A percentile compares a stretch with the other conserved stretches of the same genome.
phyloP scores from a whole-genome alignment of 53 echinoderm and acorn worm genomes.

The Patiria pectinifera region DNA sequence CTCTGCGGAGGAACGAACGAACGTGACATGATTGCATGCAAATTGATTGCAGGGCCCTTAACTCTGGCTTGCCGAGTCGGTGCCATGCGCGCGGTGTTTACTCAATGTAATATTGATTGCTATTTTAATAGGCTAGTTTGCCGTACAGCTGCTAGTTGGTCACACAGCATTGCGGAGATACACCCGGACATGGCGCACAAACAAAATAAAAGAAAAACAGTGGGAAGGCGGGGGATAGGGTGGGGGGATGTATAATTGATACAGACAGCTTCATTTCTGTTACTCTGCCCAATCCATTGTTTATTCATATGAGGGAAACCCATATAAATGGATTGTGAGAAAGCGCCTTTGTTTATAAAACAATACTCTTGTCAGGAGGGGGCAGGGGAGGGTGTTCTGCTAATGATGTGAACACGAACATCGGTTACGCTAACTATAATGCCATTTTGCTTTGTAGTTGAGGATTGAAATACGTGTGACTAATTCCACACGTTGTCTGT shows the following conservation, averaged over 20 bases:
- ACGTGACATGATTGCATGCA: slow-evolving; percentile 47
- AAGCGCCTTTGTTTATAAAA: background rate
- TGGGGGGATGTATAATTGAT: no score
- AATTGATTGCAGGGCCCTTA: slow-evolving; percentile 26
- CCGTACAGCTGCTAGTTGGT: slow-evolving; percentile 50
- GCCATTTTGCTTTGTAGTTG: background rate
- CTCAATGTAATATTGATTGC: slow-evolving; percentile 66
- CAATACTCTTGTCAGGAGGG: background rate
- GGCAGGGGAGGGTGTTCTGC: background rate
- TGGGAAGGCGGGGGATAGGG: background rate
- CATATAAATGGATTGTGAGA: background rate
- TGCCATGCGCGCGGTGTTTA: slow-evolving; percentile 25
- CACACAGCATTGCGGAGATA: background rate
- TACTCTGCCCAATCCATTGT: no score
- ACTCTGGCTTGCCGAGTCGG: slow-evolving; percentile 15
- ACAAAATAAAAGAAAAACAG: background rate
- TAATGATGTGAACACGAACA: slow-evolving; percentile 9
- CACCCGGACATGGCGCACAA: background rate
- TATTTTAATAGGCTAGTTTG: slow-evolving; percentile 59
- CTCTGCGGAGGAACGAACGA: background rate
- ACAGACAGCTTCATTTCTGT: no score
- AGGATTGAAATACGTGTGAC: background rate
- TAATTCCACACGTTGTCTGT: background rate
- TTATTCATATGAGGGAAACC: background rate
- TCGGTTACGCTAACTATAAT: background rate